Evolutionary conservation across 2,113 vertebrate genomes (phyloP).

Genomic region (Chionomys nivalis): DNA sequence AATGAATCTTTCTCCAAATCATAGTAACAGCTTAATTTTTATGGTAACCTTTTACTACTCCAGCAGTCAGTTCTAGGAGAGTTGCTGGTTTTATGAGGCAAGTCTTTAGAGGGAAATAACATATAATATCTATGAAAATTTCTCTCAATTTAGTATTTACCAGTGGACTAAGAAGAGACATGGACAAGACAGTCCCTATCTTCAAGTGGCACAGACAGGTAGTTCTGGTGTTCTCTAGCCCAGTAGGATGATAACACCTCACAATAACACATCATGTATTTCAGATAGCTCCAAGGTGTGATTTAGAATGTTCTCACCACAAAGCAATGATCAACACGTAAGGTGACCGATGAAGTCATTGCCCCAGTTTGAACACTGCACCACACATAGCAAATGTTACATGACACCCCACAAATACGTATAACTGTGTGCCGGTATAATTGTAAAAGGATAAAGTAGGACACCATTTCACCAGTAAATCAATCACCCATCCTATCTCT

Average conservation of each 20-base stretch:
- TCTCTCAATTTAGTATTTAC: background rate
- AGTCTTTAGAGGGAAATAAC: constrained; percentile 14
- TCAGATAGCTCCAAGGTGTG: background rate
- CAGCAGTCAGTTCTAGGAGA: background rate
- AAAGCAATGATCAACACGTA: background rate
- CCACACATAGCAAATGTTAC: background rate
- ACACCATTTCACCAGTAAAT: background rate
- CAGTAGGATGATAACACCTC: background rate
- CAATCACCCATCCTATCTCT: background rate
- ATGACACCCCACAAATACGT: background rate
- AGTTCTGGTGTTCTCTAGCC: background rate
- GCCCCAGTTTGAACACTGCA: background rate
- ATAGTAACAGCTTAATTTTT: background rate
- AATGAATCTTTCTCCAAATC: background rate
- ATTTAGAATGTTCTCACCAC: background rate
- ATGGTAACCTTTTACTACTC: background rate
- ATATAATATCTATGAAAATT: constrained; percentile 13
- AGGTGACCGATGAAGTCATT: background rate
- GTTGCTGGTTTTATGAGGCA: background rate
- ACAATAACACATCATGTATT: background rate
- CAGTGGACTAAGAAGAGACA: background rate
- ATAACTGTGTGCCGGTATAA: background rate
- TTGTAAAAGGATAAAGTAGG: background rate
- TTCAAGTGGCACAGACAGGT: background rate
- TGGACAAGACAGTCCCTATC: background rate